Evolutionary conservation across 2,113 vertebrate genomes (phyloP).

Genomic region (Trinectes maculatus): DNA sequence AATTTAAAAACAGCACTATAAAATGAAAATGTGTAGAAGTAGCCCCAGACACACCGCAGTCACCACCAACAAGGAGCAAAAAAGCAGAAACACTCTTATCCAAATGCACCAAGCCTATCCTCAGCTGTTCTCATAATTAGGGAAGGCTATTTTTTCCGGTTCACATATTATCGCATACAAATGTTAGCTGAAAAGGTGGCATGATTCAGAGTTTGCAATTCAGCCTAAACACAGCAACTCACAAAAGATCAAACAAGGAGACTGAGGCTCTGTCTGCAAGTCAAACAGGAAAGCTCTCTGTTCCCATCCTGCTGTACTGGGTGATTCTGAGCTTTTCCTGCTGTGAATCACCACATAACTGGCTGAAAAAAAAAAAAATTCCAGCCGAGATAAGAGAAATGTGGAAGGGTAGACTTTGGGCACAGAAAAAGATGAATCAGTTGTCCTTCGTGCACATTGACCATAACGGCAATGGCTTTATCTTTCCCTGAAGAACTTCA

Average conservation of each 20-base stretch:
- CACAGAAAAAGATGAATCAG: conserved; percentile 35
- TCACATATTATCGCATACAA: conserved; percentile 6
- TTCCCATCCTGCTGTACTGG: conserved; percentile 26
- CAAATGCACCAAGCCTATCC: too few species aligned
- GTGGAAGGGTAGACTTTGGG: conserved; percentile 21
- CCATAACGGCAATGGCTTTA: not conserved
- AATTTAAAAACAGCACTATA: too few species aligned
- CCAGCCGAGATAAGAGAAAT: conserved; percentile 38
- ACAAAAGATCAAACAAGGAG: conserved; percentile 32
- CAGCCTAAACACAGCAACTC: conserved; percentile 27
- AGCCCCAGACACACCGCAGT: conserved; percentile 4
- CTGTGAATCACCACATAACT: conserved; percentile 34
- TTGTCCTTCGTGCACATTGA: conserved; percentile 4
- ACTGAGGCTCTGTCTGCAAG: conserved; percentile 21
- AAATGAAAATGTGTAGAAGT: not conserved
- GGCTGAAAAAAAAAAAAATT: conserved; percentile 19
- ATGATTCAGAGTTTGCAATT: conserved; percentile 20
- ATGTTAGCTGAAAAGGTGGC: conserved; percentile 15
- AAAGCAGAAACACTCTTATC: too few species aligned
- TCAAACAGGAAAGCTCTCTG: conserved; percentile 46
- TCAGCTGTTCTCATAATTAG: conserved; percentile 26
- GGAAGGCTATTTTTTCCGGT: conserved; percentile 12
- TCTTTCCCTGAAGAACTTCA: not conserved
- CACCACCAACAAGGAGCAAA: conserved; percentile 26
- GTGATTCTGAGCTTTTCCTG: conserved; percentile 34